Base-by-base conservation (phyloP, 2,888 invertebrate genomes). In the Lapara coniferarum region DNA sequence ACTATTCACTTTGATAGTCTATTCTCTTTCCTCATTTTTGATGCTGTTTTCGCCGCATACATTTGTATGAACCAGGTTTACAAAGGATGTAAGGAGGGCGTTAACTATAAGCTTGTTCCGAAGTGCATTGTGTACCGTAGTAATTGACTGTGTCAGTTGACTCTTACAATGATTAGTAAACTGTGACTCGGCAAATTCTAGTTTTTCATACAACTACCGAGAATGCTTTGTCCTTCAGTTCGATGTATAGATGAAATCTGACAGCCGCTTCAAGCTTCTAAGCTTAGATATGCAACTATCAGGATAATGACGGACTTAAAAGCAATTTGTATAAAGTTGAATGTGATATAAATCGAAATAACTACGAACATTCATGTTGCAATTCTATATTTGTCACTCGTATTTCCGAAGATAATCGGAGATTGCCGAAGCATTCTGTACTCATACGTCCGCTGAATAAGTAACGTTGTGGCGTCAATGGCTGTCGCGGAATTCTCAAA, bases 71-170 rank as follows among this genome's bases (percentile, higher is more conserved):
- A 19, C 49, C 46, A 63, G 49, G 25, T 56, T 56, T 56, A 56
- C 25, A 56, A 56, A 56, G 25, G 56, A 49, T 63, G 63, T 63
- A 49, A 63, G 49, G 25, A 16, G 19, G 19, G 63, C 19, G 49
- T 19, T 63, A 63, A 63, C 49, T 63, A 59, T 46, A 63, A 63
- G 49, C 63, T 63, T 46, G 63, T 63, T 63, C 16, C 13, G 55
- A 66, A 66, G 46, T 67, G 19, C 44, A 67, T 56, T 67, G 63
- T 63, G 63, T 63, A 63, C 63, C 49, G 81, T 86, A 85, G 85
- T 84, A 86, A 87, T 88, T 85, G 84, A 83, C 83, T 84, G 81
- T 81, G 82, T 81, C 82, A 82, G 83, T 81, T 79, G 80, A 74
- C 74, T 77, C 78, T 84, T 81, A 55, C 19, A 55, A 2, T 55